Evolutionary conservation across 2,888 invertebrate genomes (phyloP), one percentile per base, ranked within the genome.

Genomic region (Chrysomela aeneicollis): DNA sequence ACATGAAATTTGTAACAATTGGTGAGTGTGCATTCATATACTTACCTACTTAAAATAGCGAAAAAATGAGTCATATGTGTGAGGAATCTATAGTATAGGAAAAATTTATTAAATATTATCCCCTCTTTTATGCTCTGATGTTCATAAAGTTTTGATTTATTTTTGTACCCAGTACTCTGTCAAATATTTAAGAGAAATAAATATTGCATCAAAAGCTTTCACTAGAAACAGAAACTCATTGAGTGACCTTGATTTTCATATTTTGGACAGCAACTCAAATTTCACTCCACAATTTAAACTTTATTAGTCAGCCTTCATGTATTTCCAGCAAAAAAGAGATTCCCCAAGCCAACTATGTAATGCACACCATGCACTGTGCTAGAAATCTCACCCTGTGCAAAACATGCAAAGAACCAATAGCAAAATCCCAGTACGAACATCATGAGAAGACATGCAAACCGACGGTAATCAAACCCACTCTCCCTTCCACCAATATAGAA

Each of bases 351-450:
- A 92, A 92, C 81, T 90, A 88, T 84, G 86, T 88, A 1, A 89
- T 89, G 81, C 92, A 92, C 82, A 86, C 86, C 18, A 86, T 89
- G 67, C 90, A 91, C 81, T 92, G 92, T 77, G 85, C 86, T 0
- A 83, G 90, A 42, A 90, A 91, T 81, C 87, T 91, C 55, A 82
- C 86, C 1, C 78, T 90, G 54, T 92, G 92, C 74, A 84, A 86
- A 0, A 85, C 86, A 2, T 92, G 92, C 81, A 87, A 88, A 74
- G 91, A 91, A 76, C 88, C 90, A 0, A 85, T 91, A 58, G 87
- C 87, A 0, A 84, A 85, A 46, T 77, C 83, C 0, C 86, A 90
- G 62, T 82, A 88, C 64, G 85, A 87, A 54, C 82, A 84, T 0
- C 92, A 92, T 74, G 81, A 74, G 74, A 83, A 74, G 78, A 81